These are phyloP conservation scores for Periphyllus acericola DNA, from an alignment of 2,888 invertebrate species.

Conservation along the genomic window DNA sequence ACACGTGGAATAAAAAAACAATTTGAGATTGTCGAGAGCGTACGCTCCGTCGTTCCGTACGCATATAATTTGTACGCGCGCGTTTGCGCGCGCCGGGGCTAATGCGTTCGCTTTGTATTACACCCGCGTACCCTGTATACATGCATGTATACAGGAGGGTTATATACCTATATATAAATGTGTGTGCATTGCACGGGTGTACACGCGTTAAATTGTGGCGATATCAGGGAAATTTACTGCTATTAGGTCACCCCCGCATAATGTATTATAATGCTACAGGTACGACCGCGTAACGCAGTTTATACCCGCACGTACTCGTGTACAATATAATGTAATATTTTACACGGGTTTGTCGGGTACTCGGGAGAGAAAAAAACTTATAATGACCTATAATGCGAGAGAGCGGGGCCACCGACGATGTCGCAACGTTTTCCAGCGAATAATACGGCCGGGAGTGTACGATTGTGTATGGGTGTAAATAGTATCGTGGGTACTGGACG, in stretches of 20 bases:
- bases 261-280: background rate
- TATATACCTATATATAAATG: no score
- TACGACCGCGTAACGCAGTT: background rate
- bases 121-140: no score
- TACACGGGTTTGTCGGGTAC: background rate
- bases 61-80: background rate
- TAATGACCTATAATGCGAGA: no score
- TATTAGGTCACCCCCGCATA: background rate
- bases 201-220: background rate
- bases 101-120: constrained; percentile 28
- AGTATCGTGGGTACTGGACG: no score
- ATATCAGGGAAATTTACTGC: background rate
- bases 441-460: no score
- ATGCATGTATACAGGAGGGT: no score
- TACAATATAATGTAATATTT: background rate
- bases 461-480: no score
- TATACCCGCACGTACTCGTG: no score
- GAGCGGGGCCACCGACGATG: no score
- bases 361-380: background rate
- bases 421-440: no score
- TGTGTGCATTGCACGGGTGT: background rate
- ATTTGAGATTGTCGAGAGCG: constrained; percentile 23
- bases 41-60: background rate
- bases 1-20: constrained; percentile 53
- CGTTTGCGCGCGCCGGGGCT: background rate